phyloP scores from a whole-genome alignment of 2,113 vertebrate species.

The Agelaius phoeniceus region DNA sequence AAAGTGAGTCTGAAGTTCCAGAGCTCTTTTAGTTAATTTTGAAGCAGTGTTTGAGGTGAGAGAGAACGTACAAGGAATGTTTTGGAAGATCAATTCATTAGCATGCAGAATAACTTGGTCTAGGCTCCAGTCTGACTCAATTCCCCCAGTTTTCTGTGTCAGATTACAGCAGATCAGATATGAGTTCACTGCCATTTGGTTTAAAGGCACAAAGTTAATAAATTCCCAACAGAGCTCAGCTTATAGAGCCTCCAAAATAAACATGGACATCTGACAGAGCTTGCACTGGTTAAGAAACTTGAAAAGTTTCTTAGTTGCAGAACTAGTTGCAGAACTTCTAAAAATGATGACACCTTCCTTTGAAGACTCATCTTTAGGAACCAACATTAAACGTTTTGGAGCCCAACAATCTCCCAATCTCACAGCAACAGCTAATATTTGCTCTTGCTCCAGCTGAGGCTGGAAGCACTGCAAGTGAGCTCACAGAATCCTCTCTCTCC shows the following conservation, averaged over 20 bases:
- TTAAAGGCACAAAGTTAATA: neutral
- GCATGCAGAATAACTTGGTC: neutral
- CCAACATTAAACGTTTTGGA: neutral
- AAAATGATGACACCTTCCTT: neutral
- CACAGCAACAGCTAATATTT: neutral
- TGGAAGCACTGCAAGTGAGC: accelerated
- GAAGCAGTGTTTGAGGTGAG: neutral
- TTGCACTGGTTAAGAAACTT: neutral
- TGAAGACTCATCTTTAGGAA: neutral
- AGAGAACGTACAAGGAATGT: neutral
- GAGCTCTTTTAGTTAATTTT: neutral
- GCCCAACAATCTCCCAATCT: neutral
- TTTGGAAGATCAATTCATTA: neutral
- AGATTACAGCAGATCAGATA: neutral
- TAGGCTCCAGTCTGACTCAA: neutral
- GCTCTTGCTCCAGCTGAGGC: neutral
- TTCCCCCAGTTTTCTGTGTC: too few species aligned
- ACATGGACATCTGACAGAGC: neutral
- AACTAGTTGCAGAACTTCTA: neutral
- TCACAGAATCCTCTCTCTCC: accelerated
- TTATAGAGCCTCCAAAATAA: neutral
- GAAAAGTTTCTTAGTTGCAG: too few species aligned
- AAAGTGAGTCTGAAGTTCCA: neutral
- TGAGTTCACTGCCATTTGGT: accelerated
- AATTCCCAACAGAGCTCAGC: neutral